Percentiles rank a stretch among this genome's conserved stretches.
These are phyloP conservation scores for Dolomedes plantarius DNA, from an alignment of 2,888 invertebrate species.

Conservation along the genomic window DNA sequence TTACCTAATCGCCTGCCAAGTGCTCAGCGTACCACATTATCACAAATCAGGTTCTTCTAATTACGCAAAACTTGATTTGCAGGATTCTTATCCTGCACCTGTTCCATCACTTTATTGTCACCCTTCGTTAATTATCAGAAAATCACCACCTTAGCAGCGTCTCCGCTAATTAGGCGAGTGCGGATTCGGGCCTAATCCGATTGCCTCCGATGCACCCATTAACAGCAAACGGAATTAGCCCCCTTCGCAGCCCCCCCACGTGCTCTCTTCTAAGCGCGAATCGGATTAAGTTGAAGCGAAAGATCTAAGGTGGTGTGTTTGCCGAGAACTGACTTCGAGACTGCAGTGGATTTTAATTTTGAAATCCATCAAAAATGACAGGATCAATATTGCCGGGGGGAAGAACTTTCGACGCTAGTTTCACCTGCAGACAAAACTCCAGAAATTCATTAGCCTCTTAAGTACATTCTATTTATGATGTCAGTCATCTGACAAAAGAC, in stretches of 20 bases:
- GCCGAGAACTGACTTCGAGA: neutral
- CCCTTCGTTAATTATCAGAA: constrained; percentile 33
- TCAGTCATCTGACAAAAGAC: no score
- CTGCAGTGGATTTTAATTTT: neutral
- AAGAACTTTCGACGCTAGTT: neutral
- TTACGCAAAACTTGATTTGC: neutral
- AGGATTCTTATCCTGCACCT: neutral
- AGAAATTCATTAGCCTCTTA: no score
- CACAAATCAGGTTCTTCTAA: neutral
- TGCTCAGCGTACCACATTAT: no score
- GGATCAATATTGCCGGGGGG: neutral
- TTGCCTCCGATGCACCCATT: constrained; percentile 10
- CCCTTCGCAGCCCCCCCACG: neutral
- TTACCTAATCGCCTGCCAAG: no score
- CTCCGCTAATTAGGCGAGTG: constrained; percentile 38
- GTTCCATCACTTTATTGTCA: constrained; percentile 19
- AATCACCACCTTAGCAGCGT: neutral
- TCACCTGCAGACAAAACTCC: no score
- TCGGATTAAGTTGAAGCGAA: constrained; percentile 3
- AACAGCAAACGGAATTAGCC: constrained; percentile 24
- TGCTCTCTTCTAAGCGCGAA: neutral
- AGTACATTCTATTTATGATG: no score
- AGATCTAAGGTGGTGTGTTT: neutral
- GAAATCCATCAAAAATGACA: neutral
- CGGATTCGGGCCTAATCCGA: constrained; percentile 33